Evolutionary conservation across 2,797 vertebrate species (phyloP).

Genomic region (Decapterus maruadsi): DNA sequence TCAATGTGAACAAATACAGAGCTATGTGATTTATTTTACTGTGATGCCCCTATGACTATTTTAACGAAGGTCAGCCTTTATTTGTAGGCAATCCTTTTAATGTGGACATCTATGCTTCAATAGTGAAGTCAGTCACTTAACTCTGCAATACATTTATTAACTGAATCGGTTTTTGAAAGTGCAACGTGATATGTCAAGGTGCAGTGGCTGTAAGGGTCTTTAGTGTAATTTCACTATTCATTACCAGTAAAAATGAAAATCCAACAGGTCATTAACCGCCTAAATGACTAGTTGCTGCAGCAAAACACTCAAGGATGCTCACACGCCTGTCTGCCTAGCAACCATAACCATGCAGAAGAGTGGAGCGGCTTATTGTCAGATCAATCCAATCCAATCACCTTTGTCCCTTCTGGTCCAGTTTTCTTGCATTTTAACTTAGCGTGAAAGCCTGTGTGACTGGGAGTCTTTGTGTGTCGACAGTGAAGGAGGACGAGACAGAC

Average conservation of each 20-base stretch:
- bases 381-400: slow-evolving; percentile 39
- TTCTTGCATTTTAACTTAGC: slow-evolving; percentile 35
- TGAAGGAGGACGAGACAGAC: slow-evolving; percentile 33
- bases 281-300: slow-evolving; percentile 18
- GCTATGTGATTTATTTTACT: neutral
- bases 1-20: neutral
- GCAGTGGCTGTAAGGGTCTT: neutral
- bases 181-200: neutral
- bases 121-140: slow-evolving; percentile 41
- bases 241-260: slow-evolving; percentile 1
- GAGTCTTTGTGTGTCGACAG: slow-evolving; percentile 29
- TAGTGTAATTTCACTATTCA: neutral
- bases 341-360: slow-evolving; percentile 13
- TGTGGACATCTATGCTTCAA: slow-evolving; percentile 46
- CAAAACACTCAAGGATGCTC: slow-evolving; percentile 18
- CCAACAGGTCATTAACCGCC: slow-evolving; percentile 29
- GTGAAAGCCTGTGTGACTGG: slow-evolving; percentile 40
- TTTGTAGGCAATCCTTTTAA: slow-evolving; percentile 56
- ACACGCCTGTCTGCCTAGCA: slow-evolving; percentile 45
- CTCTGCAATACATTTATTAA: slow-evolving; percentile 35
- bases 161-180: slow-evolving; percentile 11
- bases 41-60: slow-evolving; percentile 6
- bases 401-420: slow-evolving; percentile 42
- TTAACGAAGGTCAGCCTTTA: slow-evolving; percentile 37
- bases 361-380: slow-evolving; percentile 13